Base-by-base conservation (phyloP, 2,113 vertebrate species). In the Seriola rivoliana region DNA sequence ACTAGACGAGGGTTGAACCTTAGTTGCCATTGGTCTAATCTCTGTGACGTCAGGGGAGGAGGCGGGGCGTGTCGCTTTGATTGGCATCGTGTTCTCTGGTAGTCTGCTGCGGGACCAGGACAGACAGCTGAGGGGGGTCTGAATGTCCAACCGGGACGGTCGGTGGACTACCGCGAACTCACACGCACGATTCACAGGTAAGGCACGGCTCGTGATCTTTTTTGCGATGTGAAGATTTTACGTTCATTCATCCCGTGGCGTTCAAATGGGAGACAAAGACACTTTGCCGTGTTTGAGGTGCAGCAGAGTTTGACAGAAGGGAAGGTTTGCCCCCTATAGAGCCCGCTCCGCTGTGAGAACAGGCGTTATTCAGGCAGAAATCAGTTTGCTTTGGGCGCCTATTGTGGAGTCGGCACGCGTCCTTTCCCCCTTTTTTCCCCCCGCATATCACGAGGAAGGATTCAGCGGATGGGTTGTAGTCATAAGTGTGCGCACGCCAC, bases 81-180 rank as follows among this genome's bases (percentile, higher is more conserved):
- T 93, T 94, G 94, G 77, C 94, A 86, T 64, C 48, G 29, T 82
- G 78, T 76, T 87, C 91, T 71, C 83, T 85, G 88, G 84, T 88
- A 90, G 90, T 94, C 87, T 88, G 88, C 89, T 82, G 91, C 92
- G 89, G 94, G 94, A 95, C 94, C 84, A 81, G 89, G 92, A 92
- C 85, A 71, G 88, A 87, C 89, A 88, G 86, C 90, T 77, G 85
- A 90, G 88, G 70, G 89, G 88, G 86, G 69, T 85, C 87, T 92
- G 90, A 85, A 91, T 82, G 84, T 93, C 87, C 85, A 86, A 85
- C 86, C 89, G 90, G 92, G 91, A 92, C 92, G 34, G 83, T 75
- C 78, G 29, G 69, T 44, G 82, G 85, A 87, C 71, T 57, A 82
- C 77, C 55, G 80, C 66, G 55, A 83, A 83, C 54, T 86, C 82